Percentiles rank a stretch among this genome's conserved stretches.
Evolutionary conservation across 2,797 vertebrate genomes (phyloP).

Genomic region (Dermochelys coriacea): DNA sequence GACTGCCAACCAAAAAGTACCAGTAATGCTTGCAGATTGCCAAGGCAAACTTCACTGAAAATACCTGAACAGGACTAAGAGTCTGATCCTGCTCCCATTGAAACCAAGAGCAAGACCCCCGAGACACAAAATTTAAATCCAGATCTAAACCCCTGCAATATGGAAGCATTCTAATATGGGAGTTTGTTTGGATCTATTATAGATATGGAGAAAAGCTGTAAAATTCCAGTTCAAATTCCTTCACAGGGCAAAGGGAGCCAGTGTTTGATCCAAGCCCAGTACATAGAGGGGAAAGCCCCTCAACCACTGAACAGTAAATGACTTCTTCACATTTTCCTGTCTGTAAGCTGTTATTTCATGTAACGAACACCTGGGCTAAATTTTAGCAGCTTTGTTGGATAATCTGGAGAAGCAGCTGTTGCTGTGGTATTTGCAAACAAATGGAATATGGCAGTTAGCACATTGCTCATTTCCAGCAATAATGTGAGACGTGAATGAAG

Average conservation of each 20-base stretch:
- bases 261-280: neutral
- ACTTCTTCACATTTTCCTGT: neutral
- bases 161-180: neutral
- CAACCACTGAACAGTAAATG: neutral
- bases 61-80: neutral
- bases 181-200: neutral
- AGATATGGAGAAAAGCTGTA: neutral
- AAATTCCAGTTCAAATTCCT: neutral
- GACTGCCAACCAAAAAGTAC: neutral
- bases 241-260: neutral
- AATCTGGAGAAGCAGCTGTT: neutral
- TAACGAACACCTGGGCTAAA: neutral
- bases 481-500: neutral
- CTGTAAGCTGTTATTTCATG: neutral
- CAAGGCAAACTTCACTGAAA: neutral
- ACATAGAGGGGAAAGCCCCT: neutral
- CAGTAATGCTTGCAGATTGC: neutral
- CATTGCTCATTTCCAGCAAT: neutral
- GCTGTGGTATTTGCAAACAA: neutral
- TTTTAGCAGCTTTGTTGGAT: neutral
- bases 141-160: neutral
- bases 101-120: neutral
- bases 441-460: neutral
- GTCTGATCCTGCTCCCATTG: neutral
- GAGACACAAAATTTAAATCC: neutral